Evolutionary conservation across 2,888 invertebrate species (phyloP), one percentile per base, ranked within the genome.

Genomic region (Dasypolia templi): DNA sequence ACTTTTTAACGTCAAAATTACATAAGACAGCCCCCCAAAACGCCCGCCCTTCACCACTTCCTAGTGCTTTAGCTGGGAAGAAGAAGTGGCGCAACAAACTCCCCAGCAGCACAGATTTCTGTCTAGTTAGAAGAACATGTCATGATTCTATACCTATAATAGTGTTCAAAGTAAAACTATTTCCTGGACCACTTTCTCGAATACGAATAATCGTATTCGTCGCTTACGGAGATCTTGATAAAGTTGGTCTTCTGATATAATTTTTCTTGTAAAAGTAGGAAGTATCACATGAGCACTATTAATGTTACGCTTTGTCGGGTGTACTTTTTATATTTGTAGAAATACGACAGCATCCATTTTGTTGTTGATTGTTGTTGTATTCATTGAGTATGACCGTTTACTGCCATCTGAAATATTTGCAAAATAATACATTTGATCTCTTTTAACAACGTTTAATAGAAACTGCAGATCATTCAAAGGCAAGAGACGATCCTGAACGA

Each of bases 291-390:
- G 64, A 77, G 70, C n/a, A 19, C 44, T 82, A 80, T 78, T 72
- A 76, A 82, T 84, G 75, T 67, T 59, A n/a, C 49, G 56, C 32
- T 75, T 75, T 73, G 66, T 69, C 19, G 59, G 66, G 61, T 62
- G 49, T 75, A 22, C 42, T 61, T 64, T n/a, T 72, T 66, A 63
- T 69, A 68, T 76, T 68, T 61, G 39, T 46, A 63, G 63, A 39
- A 35, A 71, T 71, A 61, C 2, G 29, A 62, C 26, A 42, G 14
- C 42, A 26, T 64, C 32, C 22, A 17, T 64, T 59, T 68, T 49
- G 19, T 12, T 26, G 42, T 7, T 76, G 61, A 67, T 69, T 79
- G 19, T 49, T 72, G 29, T 44, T 32, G 49, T 39, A 61, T 63
- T 56, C 7, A 51, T 63, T 46, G 56, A 49, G 26, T 12, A 14